Base-by-base conservation (phyloP, 1,140 invertebrate genomes). In the Procambarus clarkii region DNA sequence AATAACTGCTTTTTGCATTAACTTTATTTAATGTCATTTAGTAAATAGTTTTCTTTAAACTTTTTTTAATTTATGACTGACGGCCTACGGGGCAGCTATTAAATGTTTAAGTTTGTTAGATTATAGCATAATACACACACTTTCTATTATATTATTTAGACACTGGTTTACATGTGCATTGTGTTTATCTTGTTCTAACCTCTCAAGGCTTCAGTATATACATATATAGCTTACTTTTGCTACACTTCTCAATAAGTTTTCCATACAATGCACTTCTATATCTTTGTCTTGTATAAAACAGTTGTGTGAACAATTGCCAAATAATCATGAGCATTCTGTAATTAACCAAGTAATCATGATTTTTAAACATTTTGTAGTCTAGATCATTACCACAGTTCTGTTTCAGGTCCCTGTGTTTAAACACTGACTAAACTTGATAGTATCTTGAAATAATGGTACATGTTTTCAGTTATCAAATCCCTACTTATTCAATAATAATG, bases 141-240 rank as follows among this genome's bases (percentile, higher is more conserved):
- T 69, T 82, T 86, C 69, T 91, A 78, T 46, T 54, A 74, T 24
- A 7, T 71, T 81, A 74, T 76, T 34, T 44, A 91, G 90, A 91
- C 90, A 58, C 90, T 91, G 90, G 90, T 91, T 91, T 87, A 91
- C 60, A 85, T 21, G 60, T 91, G 84, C 90, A 91, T 91, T 91
- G 90, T 77, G 5, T 60, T 83, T 21, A 5, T 48, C 64, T 50
- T 76, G 34, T 24, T 74, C 54, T 15, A 34, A 34, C 15, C 46
- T 34, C n/a, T 9, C 24, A 74, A 34, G 3, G 3, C n/a, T 21
- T 15, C 64, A 69, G 4, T 74, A 24, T 74, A 74, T 8, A 74
- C n/a, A 74, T 74, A 21, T 74, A 74, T 74, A 74, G n/a, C 34
- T 74, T 34, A 74, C 69, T 74, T 74, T 74, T 74, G 69, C 69